phyloP scores from a whole-genome alignment of 1,140 invertebrate genomes.

The Aphidius ervi region DNA sequence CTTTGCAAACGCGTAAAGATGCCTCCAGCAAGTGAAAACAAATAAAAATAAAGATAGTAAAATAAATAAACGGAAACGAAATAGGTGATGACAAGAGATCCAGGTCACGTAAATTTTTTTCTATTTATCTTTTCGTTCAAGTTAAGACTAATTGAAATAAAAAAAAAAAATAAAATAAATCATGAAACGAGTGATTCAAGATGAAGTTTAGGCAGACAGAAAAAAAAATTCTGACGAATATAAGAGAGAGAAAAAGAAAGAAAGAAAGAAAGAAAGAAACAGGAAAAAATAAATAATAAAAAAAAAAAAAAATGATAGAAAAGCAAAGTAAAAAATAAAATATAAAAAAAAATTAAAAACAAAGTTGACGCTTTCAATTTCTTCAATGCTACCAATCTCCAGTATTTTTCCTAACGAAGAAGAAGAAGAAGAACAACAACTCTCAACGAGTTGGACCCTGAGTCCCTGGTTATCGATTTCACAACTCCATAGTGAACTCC shows the following conservation, averaged over 20 bases:
- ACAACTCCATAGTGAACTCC: neutral
- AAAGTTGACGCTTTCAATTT: conserved; percentile 7
- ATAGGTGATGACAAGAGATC: no score
- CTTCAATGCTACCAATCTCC: no score
- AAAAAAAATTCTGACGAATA: neutral
- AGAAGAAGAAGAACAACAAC: neutral
- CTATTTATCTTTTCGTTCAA: conserved; percentile 9
- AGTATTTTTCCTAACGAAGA: neutral
- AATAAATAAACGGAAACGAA: no score
- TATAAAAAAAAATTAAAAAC: neutral
- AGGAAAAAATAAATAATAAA: neutral
- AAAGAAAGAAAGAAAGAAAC: neutral
- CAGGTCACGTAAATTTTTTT: neutral
- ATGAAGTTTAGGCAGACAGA: no score
- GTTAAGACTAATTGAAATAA: conserved; percentile 7
- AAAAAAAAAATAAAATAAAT: neutral
- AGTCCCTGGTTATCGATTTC: conserved; percentile 9
- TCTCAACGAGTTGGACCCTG: neutral
- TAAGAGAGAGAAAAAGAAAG: neutral
- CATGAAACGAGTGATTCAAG: neutral
- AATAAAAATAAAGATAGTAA: no score
- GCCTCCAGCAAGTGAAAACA: conserved; percentile 23
- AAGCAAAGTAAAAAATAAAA: neutral
- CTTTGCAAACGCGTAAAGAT: conserved; percentile 31
- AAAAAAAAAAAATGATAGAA: neutral